Evolutionary conservation across 2,113 vertebrate species (phyloP), one percentile per base, ranked within the genome.

Genomic region (Terrapene triunguis): DNA sequence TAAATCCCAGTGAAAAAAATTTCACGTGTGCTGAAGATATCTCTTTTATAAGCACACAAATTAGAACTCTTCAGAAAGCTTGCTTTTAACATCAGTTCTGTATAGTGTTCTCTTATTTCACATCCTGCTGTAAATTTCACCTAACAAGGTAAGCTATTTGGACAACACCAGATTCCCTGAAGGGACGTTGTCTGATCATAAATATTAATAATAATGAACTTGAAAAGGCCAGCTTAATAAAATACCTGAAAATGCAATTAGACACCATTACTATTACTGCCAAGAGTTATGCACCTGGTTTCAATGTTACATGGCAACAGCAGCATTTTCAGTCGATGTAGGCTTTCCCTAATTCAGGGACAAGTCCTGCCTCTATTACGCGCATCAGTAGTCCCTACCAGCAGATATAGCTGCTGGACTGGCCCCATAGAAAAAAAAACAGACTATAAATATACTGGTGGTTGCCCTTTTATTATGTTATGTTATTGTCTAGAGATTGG

Each of bases 161-260:
- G 76, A 80, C 74, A 38, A 81, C 74, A 48, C 24, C 54, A 85
- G 54, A 84, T 82, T 93, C 86, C 92, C 93, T 87, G 50, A 93
- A 95, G 95, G 85, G 92, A 95, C 32, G 93, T 62, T 93, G 53
- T 32, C 25, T 85, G 54, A 90, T 76, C 17, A 2, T 59, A 95
- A 94, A 81, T 78, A 69, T 81, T 95, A 90, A 87, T 81, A 90
- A 93, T 21, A 89, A 91, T 80, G 85, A 95, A 93, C 44, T 57
- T 65, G 48, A 50, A 95, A 93, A 89, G 50, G 44, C 72, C 51
- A 96, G 85, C 74, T 51, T 82, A 91, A 48, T 87, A 89, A 95
- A 94, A 81, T 55, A 92, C 44, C 48, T 88, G 69, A 90, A 96
- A 93, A 93, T 21, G 74, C 50, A 92, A 25, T 90, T 88, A 87